These are phyloP conservation scores for Psettodes erumei DNA, from an alignment of 2,113 vertebrate genomes.

Conservation along the genomic window DNA sequence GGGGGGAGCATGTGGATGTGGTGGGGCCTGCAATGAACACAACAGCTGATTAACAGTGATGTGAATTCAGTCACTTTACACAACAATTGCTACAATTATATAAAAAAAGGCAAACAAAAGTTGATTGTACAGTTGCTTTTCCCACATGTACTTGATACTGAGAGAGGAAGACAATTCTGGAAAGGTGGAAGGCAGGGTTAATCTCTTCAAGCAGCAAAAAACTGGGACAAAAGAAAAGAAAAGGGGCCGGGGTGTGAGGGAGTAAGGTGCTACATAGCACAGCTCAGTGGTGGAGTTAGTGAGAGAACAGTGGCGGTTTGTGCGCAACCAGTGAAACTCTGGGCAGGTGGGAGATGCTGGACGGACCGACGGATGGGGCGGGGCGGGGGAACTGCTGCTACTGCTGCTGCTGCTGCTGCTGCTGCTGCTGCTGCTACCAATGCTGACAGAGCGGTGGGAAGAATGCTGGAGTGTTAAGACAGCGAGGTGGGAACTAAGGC, in stretches of 20 bases:
- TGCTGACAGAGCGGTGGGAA: constrained; percentile 19
- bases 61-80: constrained; percentile 67
- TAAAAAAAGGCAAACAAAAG: constrained; percentile 76
- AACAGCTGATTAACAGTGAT: constrained; percentile 65
- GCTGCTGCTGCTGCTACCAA: constrained; percentile 53
- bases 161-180: constrained; percentile 78
- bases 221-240: not conserved
- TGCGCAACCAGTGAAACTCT: constrained; percentile 23
- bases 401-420: constrained; percentile 14
- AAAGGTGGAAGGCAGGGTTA: constrained; percentile 49
- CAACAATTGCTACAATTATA: constrained; percentile 69
- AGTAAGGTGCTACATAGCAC: constrained; percentile 51
- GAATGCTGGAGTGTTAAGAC: constrained; percentile 36
- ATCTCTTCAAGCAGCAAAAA: constrained; percentile 72
- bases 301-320: not conserved
- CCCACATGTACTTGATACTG: constrained; percentile 75
- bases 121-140: constrained; percentile 79
- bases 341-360: constrained; percentile 21
- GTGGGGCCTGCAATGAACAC: constrained; percentile 53
- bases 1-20: not conserved
- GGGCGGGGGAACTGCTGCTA: constrained; percentile 26
- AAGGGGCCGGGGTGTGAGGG: not conserved
- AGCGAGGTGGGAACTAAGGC: constrained; percentile 53
- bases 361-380: constrained; percentile 1
- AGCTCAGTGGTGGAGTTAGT: constrained; percentile 19